phyloP scores from a whole-genome alignment of 2,797 vertebrate genomes.

The Dryobates pubescens region DNA sequence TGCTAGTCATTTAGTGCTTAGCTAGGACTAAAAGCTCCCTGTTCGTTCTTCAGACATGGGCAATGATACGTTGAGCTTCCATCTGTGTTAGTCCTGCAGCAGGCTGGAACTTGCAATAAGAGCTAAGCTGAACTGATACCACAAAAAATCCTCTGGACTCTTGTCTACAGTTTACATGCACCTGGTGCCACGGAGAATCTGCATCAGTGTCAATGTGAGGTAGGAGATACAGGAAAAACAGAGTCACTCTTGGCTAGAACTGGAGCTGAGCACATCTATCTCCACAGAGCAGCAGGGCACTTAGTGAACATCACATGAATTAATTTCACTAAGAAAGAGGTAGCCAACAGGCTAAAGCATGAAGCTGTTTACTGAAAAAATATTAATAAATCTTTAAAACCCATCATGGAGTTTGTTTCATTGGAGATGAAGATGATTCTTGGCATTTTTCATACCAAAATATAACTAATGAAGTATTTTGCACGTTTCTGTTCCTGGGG shows the following conservation, averaged over 20 bases:
- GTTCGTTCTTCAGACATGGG: neutral
- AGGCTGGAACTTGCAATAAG: slow-evolving; percentile 15
- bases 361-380: neutral
- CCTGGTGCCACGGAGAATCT: neutral
- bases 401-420: accelerated
- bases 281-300: neutral
- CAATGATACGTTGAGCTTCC: neutral
- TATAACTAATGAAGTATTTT: neutral
- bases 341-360: neutral
- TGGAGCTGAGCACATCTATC: neutral
- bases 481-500: neutral
- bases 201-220: neutral
- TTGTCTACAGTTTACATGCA: neutral
- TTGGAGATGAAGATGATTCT: neutral
- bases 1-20: neutral
- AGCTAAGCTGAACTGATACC: neutral
- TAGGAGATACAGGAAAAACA: neutral
- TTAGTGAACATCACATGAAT: neutral
- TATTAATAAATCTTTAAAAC: neutral
- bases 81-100: neutral
- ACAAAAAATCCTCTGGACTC: slow-evolving; percentile 6
- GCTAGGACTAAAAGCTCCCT: neutral
- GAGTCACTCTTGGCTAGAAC: neutral
- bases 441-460: neutral
- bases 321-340: neutral